Evolutionary conservation across 2,113 vertebrate species (phyloP).

Genomic region (Charina bottae): DNA sequence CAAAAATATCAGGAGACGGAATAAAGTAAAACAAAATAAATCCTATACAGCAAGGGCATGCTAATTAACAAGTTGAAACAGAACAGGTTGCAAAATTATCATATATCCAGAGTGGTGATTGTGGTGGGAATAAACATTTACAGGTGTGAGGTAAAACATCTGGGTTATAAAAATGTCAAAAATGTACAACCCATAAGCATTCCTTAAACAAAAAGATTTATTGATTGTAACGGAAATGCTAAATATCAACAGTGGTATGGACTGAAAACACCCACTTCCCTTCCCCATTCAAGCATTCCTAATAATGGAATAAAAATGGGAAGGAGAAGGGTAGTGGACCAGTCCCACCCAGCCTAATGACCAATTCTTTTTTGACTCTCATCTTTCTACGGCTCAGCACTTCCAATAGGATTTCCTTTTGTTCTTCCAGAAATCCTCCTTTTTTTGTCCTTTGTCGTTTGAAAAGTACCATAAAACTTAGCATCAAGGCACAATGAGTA

Average conservation of each 20-base stretch:
- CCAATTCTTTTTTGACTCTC: no score
- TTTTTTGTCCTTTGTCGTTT: no score
- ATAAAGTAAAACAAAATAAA: neutral
- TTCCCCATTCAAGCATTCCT: neutral
- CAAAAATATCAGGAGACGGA: neutral
- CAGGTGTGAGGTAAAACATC: neutral
- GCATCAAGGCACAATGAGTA: no score
- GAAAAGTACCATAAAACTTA: no score
- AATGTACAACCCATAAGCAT: neutral
- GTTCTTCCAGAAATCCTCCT: no score
- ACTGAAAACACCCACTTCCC: neutral
- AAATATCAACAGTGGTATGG: neutral
- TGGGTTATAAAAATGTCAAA: neutral
- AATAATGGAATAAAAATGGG: neutral
- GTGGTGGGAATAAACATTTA: neutral
- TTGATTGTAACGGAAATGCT: neutral
- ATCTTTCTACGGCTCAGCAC: no score
- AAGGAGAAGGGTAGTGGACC: neutral
- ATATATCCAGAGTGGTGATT: neutral
- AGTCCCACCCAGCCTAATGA: no score
- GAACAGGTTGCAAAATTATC: neutral
- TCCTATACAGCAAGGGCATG: neutral
- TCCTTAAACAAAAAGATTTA: neutral
- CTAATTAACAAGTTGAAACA: conserved; percentile 17
- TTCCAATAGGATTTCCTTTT: no score